Evolutionary conservation across 2,113 vertebrate species (phyloP), one percentile per base, ranked within the genome.

Genomic region (Channa maculata): DNA sequence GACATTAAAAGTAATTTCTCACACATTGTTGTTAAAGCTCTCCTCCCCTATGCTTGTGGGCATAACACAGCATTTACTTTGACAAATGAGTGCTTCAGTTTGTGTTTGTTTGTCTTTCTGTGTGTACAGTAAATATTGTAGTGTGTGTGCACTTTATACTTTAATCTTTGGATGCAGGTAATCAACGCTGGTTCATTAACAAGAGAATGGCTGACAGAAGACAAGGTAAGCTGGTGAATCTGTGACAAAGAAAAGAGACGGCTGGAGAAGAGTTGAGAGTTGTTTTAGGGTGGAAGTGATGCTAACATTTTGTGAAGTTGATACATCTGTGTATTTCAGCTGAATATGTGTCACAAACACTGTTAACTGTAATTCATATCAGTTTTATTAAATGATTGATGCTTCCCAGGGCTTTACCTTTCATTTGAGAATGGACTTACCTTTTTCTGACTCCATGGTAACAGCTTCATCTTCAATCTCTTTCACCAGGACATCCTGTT

Each of bases 41-140:
- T 76, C 52, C 53, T 73, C 39, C 37, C 8, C 4, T 6, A 0
- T 70, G 24, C 52, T 73, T 83, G 62, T 71, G 8, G 58, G 72
- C 73, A 79, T 67, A 77, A 80, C 69, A 65, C 45, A 77, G 59
- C 8, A 73, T 75, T 73, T 78, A 70, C 80, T 88, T 76, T 79
- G 59, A 73, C 82, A 85, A 75, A 48, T 67, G 48, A 71, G 66
- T 85, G 36, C 43, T 44, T 1, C 3, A 66, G 54, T 46, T 38
- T 88, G 54, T 57, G 34, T 37, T 33, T 54, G 10, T 38, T 34
- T 48, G 44, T 62, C 15, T 66, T 45, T 65, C 49, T 70, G 49
- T 86, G 53, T 71, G 52, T 13, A 57, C 14, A 64, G 62, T 64
- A 78, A 78, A 84, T 38, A 77, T 0, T 65, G 54, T 5, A 50